Evolutionary conservation across 2,888 invertebrate genomes (phyloP), one percentile per base, ranked within the genome.

Genomic region (Gonocerus acuteangulatus): DNA sequence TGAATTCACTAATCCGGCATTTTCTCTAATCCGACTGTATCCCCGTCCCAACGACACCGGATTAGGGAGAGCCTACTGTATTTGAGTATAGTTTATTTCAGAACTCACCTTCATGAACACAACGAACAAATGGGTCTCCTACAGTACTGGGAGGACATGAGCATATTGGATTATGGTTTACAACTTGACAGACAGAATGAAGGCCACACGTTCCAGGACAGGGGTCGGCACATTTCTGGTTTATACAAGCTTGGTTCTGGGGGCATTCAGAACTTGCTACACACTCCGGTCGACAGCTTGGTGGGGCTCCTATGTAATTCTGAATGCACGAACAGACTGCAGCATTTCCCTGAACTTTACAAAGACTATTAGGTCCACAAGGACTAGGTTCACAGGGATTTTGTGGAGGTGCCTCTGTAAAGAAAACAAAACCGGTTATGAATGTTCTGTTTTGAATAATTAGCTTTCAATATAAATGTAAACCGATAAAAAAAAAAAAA

Each of bases 111-210:
- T 78, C 76, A 71, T 75, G 73, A 42, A 72, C 67, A 65, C 82
- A 82, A 66, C 77, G 74, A 0, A 78, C 73, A 67, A 82, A 81
- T 21, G 82, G 82, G 76, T 82, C 80, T 2, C 83, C 84, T n/a
- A 74, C 74, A 59, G 74, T 80, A 13, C 78, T 75, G 1, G 77
- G 73, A 19, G 82, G 80, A 70, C 84, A 84, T 63, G 79, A 80
- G 68, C 84, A 84, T 32, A 82, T 79, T 0, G 83, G 82, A 68
- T 81, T 81, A 69, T 84, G 83, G 68, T 81, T 80, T 62, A 78
- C 75, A 1, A 82, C 80, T 68, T 79, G 79, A 66, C 82, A 83
- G 19, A 78, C 72, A 2, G 82, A 80, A 61, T 78, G 76, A 1
- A 78, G 69, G 1, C 82, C 82, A 68, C 82, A 83, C 4, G 80